These are phyloP conservation scores for Hipposideros larvatus DNA, from an alignment of 2,797 vertebrate species.

Conservation along the genomic window DNA sequence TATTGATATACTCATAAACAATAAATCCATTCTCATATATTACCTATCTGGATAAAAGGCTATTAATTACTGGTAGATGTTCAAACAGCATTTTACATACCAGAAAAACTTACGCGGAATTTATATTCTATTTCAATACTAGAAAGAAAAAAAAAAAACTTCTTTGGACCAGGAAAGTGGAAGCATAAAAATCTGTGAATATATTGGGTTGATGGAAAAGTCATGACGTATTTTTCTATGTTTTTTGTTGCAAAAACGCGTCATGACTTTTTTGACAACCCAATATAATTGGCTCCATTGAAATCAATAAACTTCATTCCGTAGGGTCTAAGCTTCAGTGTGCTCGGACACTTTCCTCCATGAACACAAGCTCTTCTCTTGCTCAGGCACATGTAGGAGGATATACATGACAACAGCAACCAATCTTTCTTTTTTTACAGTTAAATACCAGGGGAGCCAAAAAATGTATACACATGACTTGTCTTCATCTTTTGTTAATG, in stretches of 20 bases:
- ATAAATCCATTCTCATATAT: constrained; percentile 76
- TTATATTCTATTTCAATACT: neutral
- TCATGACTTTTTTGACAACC: too few species aligned
- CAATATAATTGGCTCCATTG: neutral
- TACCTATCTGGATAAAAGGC: constrained; percentile 75
- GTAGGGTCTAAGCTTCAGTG: neutral
- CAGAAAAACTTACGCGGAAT: constrained; percentile 26
- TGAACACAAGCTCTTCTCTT: neutral
- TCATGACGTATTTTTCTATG: too few species aligned
- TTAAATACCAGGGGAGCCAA: too few species aligned
- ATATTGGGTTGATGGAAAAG: neutral
- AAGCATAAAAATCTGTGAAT: neutral
- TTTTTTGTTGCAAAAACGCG: too few species aligned
- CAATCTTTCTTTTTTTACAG: neutral
- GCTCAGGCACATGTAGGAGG: neutral
- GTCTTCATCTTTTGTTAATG: too few species aligned
- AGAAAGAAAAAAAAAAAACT: constrained; percentile 34
- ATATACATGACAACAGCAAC: neutral
- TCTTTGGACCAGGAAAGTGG: neutral
- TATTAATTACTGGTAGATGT: constrained; percentile 82
- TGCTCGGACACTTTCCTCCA: neutral
- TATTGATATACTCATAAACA: constrained; percentile 78
- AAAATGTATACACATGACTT: too few species aligned
- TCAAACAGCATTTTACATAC: constrained; percentile 58
- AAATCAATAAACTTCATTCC: neutral